Base-by-base conservation (phyloP, 2,888 invertebrate genomes). In the Germaria angustata region DNA sequence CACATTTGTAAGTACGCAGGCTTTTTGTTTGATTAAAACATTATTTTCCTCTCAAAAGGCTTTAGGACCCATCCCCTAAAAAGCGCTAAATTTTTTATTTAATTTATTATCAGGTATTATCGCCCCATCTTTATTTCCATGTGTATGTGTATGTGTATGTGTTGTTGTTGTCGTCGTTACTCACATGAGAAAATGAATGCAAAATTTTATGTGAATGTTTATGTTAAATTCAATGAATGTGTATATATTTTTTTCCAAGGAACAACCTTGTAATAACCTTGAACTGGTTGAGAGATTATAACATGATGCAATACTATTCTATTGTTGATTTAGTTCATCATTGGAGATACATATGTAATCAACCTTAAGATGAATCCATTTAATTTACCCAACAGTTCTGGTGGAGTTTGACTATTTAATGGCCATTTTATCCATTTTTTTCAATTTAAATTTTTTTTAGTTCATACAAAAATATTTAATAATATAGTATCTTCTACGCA, bases 261-360 rank as follows among this genome's bases (percentile, higher is more conserved):
- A 46, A 51, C 46, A 75, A 75, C 75, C 55, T 75, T 75, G 65
- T 46, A 24, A 57, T 46, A 55, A 75, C 75, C 75, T 75, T 65
- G 55, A 63, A 0, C 22, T 55, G n/a, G 15, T 36, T 11, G 32
- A 63, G 55, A 55, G 17, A n/a, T 44, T 44, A 11, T 22, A 17
- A 22, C 13, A 15, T 36, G 22, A 2, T 36, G 34, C 28, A 34
- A 2, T n/a, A 5, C 11, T 5, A 6, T 46, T 55, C 55, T 36
- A n/a, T 55, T 75, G 36, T 65, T 75, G 44, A 5, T 28, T 46
- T 13, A 34, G 34, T 36, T 55, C 11, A 55, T 22, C 24, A 65
- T 55, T 63, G 44, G n/a, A n/a, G n/a, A n/a, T n/a, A 6, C 36
- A 13, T 0, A 65, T 8, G 15, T 63, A 34, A 71, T 22, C 15